These are phyloP conservation scores for Pseudanteris insignis DNA, from an alignment of 2,888 invertebrate genomes.

Conservation along the genomic window DNA sequence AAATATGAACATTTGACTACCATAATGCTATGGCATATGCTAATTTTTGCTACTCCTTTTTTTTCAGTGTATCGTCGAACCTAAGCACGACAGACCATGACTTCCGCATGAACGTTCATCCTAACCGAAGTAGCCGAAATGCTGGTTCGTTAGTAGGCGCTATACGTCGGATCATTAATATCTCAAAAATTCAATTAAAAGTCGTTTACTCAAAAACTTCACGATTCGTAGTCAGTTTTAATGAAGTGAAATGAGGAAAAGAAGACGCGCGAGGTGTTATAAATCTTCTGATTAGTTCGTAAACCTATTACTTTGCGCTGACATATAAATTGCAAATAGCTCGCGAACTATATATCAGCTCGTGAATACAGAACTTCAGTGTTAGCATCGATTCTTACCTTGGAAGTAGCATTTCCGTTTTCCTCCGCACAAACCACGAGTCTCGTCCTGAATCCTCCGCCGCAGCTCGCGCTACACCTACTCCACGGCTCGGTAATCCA, in stretches of 20 bases:
- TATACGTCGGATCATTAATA: conserved; percentile 14
- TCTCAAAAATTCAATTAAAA: conserved; percentile 30
- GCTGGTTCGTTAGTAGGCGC: too few species aligned
- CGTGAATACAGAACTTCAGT: conserved; percentile 39
- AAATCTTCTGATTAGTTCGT: conserved; percentile 44
- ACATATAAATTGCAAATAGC: conserved; percentile 42
- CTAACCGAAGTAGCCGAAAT: too few species aligned
- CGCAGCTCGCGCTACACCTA: conserved; percentile 85
- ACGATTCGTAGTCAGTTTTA: conserved; percentile 21
- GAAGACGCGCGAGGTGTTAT: conserved; percentile 21
- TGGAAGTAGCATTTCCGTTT: conserved; percentile 80
- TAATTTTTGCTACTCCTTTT: too few species aligned
- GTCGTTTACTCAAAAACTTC: conserved; percentile 20
- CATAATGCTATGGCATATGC: too few species aligned
- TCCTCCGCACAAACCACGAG: conserved; percentile 87
- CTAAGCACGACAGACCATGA: too few species aligned
- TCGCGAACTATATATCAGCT: conserved; percentile 26
- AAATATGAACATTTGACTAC: too few species aligned
- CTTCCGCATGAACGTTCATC: too few species aligned
- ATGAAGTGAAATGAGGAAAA: conserved; percentile 37
- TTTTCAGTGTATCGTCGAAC: too few species aligned
- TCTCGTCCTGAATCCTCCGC: conserved; percentile 83
- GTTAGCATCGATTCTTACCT: conserved; percentile 73
- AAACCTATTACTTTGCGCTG: conserved; percentile 38
- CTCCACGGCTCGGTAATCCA: conserved; percentile 93